A percentile compares a stretch with the other conserved stretches of the same genome.
Conservation (phyloP, 2,888 invertebrate species). For the Drosophila hamatofila region DNA sequence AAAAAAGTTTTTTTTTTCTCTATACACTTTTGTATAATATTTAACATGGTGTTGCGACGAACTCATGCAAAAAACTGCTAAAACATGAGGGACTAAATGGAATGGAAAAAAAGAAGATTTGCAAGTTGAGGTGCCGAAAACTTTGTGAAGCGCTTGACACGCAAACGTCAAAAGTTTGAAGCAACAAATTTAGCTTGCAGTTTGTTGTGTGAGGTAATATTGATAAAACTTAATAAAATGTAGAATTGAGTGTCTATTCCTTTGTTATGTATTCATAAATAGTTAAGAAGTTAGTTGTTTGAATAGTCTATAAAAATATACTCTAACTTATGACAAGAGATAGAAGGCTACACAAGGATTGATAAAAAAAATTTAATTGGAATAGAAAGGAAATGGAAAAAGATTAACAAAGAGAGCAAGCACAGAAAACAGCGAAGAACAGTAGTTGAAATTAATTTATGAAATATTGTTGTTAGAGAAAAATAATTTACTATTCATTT, state of each 20-base stretch:
- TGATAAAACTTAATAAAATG: constrained; percentile 8
- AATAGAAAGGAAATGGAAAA: neutral
- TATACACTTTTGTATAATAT: constrained; percentile 21
- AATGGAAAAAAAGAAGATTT: constrained; percentile 18
- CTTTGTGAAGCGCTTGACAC: constrained; percentile 36
- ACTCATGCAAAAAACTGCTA: constrained; percentile 37
- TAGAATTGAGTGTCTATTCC: neutral
- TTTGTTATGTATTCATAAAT: neutral
- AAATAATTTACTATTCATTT: neutral
- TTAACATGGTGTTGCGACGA: constrained; percentile 33
- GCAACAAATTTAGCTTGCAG: neutral
- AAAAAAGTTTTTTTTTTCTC: constrained; percentile 23
- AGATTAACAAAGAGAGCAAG: too few relatives aligned
- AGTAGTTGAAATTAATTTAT: too few relatives aligned
- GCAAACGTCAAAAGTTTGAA: constrained; percentile 27
- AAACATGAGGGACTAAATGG: constrained; percentile 18
- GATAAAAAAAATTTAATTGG: neutral
- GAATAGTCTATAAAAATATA: too few relatives aligned
- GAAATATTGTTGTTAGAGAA: too few relatives aligned
- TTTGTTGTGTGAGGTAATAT: constrained; percentile 6
- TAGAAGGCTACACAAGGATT: too few relatives aligned
- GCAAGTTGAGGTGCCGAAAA: constrained; percentile 20
- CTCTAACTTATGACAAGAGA: neutral
- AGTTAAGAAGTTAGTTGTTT: neutral
- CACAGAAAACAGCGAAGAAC: too few relatives aligned